Evolutionary conservation across 2,797 vertebrate genomes (phyloP).

Genomic region (Rhyacichthys aspro): DNA sequence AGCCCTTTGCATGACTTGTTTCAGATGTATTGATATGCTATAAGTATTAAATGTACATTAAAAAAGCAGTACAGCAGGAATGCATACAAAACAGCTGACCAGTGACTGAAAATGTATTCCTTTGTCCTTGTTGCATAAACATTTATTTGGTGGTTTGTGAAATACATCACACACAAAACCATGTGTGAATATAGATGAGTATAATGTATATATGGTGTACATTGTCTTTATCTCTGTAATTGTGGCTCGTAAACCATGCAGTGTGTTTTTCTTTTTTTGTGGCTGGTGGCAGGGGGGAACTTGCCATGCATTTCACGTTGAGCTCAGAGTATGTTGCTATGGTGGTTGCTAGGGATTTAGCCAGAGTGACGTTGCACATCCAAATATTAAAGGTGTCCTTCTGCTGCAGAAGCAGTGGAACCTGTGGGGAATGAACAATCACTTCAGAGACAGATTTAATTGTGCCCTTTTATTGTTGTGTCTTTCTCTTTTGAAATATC

Average conservation of each 20-base stretch:
- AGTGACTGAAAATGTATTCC: not conserved
- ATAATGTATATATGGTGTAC: constrained; percentile 35
- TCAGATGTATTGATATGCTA: no score
- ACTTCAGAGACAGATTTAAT: constrained; percentile 49
- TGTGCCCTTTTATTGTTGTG: constrained; percentile 72
- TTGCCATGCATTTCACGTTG: constrained; percentile 86
- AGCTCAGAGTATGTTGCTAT: constrained; percentile 83
- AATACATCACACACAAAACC: not conserved
- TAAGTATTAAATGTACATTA: no score
- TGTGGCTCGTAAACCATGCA: constrained; percentile 59
- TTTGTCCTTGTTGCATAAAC: not conserved
- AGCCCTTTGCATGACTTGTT: no score
- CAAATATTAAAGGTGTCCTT: constrained; percentile 88
- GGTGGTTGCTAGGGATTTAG: constrained; percentile 88
- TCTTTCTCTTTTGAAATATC: constrained; percentile 67
- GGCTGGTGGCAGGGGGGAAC: constrained; percentile 72
- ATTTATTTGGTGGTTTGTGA: constrained; percentile 14
- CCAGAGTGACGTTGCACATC: constrained; percentile 81
- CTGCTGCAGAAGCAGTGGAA: constrained; percentile 75
- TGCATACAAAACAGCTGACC: no score
- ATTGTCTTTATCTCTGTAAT: constrained; percentile 44
- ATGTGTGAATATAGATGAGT: constrained; percentile 48
- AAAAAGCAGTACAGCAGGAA: no score
- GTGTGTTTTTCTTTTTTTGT: constrained; percentile 50
- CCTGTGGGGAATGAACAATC: constrained; percentile 75